These are phyloP conservation scores for Selenia dentaria DNA, from an alignment of 2,888 invertebrate genomes.

Conservation along the genomic window DNA sequence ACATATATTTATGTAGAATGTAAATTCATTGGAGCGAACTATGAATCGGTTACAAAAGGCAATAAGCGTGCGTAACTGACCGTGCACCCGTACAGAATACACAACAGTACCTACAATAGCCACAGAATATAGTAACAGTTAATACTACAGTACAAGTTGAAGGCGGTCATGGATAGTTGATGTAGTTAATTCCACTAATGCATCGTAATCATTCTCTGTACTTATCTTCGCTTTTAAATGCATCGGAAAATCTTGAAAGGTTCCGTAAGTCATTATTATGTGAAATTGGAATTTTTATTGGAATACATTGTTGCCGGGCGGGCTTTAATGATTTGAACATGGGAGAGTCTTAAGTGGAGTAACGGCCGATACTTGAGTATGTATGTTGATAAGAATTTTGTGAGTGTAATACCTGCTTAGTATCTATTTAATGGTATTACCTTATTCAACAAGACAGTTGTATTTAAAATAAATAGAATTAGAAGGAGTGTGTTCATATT, in stretches of 20 bases:
- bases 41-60: not conserved
- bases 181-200: conserved; percentile 31
- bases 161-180: conserved; percentile 30
- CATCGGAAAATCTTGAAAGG: conserved; percentile 24
- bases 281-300: conserved; percentile 23
- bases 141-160: conserved; percentile 12
- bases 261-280: conserved; percentile 29
- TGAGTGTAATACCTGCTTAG: no score
- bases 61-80: not conserved
- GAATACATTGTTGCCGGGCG: conserved; percentile 15
- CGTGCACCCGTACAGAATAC: not conserved
- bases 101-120: not conserved
- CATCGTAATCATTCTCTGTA: conserved; percentile 26
- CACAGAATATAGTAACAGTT: not conserved
- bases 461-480: no score
- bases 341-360: not conserved
- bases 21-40: not conserved
- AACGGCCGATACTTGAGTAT: not conserved
- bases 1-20: no score
- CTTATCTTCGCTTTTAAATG: conserved; percentile 28
- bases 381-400: not conserved
- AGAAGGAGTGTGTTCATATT: no score
- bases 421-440: no score
- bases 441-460: no score
- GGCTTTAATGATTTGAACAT: conserved; percentile 14